Evolutionary conservation across 2,888 invertebrate species (phyloP).

Genomic region (Danaus chrysippus): DNA sequence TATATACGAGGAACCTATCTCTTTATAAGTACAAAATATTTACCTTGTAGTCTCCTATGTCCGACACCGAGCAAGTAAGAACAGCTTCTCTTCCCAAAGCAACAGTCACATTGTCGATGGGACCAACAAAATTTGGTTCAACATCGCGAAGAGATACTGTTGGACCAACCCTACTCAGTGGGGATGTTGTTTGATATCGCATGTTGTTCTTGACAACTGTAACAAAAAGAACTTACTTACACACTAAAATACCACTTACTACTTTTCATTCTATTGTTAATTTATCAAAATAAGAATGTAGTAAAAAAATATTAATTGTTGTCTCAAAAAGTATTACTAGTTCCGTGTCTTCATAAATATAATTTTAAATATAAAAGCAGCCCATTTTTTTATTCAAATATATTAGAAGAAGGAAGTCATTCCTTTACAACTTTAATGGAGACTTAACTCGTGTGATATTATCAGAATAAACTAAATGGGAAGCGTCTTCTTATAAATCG

Average conservation of each 20-base stretch:
- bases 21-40: slow-evolving; percentile 18
- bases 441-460: slow-evolving; percentile 38
- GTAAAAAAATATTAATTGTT: too few relatives aligned
- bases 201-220: slow-evolving; percentile 66
- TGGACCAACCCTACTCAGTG: slow-evolving; percentile 60
- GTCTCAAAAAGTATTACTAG: too few relatives aligned
- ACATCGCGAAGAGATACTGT: slow-evolving; percentile 62
- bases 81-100: slow-evolving; percentile 86
- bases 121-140: slow-evolving; percentile 83
- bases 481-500: slow-evolving; percentile 52
- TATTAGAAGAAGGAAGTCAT: too few relatives aligned
- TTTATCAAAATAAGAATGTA: too few relatives aligned
- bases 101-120: slow-evolving; percentile 86
- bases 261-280: too few relatives aligned
- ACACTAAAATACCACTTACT: neutral
- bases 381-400: too few relatives aligned
- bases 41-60: slow-evolving; percentile 87
- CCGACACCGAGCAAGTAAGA: slow-evolving; percentile 85
- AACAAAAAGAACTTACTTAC: slow-evolving; percentile 33
- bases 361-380: too few relatives aligned
- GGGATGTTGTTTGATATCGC: slow-evolving; percentile 63
- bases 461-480: slow-evolving; percentile 40
- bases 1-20: too few relatives aligned
- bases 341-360: too few relatives aligned
- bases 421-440: slow-evolving; percentile 35